These are phyloP conservation scores for Hyla sarda DNA, from an alignment of 2,113 vertebrate genomes.

Conservation along the genomic window DNA sequence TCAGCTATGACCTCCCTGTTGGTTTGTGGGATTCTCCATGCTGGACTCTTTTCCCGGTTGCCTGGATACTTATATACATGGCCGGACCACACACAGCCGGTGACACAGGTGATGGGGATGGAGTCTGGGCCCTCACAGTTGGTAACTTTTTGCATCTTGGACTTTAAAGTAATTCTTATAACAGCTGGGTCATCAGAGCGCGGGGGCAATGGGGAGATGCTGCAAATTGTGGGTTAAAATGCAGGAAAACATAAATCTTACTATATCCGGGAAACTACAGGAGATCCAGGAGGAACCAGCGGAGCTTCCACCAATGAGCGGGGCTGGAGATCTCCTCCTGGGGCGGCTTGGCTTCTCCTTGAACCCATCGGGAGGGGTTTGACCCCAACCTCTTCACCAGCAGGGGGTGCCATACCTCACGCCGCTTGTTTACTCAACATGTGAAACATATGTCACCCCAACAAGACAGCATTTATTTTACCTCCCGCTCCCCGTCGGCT, in stretches of 20 bases:
- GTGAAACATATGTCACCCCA: constrained; percentile 90
- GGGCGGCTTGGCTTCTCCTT: constrained; percentile 9
- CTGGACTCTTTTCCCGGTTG: not conserved
- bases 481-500: constrained; percentile 76
- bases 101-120: constrained; percentile 17
- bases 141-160: not conserved
- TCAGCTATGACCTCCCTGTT: too few relatives aligned
- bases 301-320: not conserved
- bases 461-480: constrained; percentile 83
- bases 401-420: constrained; percentile 18
- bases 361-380: constrained; percentile 61
- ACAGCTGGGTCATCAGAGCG: constrained; percentile 34
- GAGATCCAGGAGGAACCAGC: not conserved
- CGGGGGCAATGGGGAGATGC: not conserved
- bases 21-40: not conserved
- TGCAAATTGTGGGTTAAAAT: not conserved
- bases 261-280: constrained; percentile 4
- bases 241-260: constrained; percentile 25
- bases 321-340: not conserved
- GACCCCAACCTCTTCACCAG: constrained; percentile 4
- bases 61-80: not conserved
- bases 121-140: not conserved
- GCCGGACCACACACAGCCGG: constrained; percentile 40
- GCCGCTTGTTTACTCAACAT: constrained; percentile 86
- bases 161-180: constrained; percentile 42